Evolutionary conservation across 1,140 invertebrate genomes (phyloP).

Genomic region (Parapsyche elsis): DNA sequence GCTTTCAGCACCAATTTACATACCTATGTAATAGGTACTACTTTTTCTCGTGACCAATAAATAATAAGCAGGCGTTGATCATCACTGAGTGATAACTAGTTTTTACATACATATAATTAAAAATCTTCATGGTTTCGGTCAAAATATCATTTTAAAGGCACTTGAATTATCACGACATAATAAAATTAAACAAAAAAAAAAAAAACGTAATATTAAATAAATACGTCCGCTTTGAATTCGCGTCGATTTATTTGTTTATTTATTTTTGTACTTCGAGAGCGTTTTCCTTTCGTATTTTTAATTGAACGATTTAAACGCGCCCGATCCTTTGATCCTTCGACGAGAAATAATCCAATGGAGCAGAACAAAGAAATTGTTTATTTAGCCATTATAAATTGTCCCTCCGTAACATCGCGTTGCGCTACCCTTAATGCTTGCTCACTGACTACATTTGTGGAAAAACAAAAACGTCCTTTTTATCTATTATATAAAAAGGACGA

Average conservation of each 20-base stretch:
- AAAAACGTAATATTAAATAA: no score
- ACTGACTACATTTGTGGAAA: neutral
- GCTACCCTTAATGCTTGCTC: neutral
- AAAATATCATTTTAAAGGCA: no score
- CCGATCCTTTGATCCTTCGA: slow-evolving; percentile 15
- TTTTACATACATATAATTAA: no score
- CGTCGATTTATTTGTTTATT: neutral
- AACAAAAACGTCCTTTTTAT: neutral
- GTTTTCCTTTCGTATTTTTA: neutral
- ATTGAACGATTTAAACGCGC: neutral
- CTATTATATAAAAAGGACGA: neutral
- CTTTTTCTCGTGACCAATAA: no score
- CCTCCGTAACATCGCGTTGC: neutral
- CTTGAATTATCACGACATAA: no score
- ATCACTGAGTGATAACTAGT: no score
- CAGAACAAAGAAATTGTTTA: neutral
- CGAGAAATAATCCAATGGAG: neutral
- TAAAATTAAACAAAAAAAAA: no score
- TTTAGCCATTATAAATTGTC: neutral
- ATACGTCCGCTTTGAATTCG: neutral
- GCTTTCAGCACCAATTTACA: no score
- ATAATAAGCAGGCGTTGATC: no score
- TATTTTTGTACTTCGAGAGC: neutral
- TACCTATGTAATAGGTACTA: no score
- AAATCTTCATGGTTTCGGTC: no score